Base-by-base conservation (phyloP, 2,888 invertebrate species). In the Labia minor region DNA sequence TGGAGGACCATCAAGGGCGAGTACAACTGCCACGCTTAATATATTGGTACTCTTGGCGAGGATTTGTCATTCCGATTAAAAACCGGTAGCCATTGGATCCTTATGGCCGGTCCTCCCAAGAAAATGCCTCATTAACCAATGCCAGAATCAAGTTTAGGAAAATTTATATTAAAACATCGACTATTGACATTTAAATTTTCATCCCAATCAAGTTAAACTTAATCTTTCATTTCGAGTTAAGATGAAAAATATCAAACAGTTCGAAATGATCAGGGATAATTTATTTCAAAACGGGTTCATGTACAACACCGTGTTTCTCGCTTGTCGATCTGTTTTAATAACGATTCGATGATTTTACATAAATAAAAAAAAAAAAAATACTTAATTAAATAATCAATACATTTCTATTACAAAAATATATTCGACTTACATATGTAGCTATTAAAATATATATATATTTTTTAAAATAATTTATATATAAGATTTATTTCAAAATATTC, bases 81-180 rank as follows among this genome's bases (percentile, higher is more conserved):
- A 49, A 49, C 49, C 49, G 49, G 49, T 49, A 49, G 49, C 49
- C 49, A 49, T 49, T 16, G 49, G 49, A 49, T 49, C 49, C 49
- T 49, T 49, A 49, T 49, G 49, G 49, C 4, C 8, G n/a, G 6
- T 2, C 49, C 49, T 49, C 49, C 16, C 16, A 49, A n/a, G 49
- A n/a, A 49, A 49, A 49, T 49, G 49, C 49, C 16, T 49, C 49
- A 49, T 49, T 49, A 49, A 16, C 49, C 49, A 49, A 26, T 26
- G 4, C 26, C 26, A 6, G 26, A 49, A 49, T 4, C 49, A 49
- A 49, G 49, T 49, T 49, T 49, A 49, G n/a, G 8, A 49, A 49
- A 49, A 49, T 49, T 49, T 49, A 49, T 49, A n/a, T 49, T n/a
- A n/a, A 49, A 49, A 49, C 49, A 49, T 49, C 49, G 49, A 2